Base-by-base conservation (phyloP, 2,113 vertebrate species). In the Phylloscopus whistleri region DNA sequence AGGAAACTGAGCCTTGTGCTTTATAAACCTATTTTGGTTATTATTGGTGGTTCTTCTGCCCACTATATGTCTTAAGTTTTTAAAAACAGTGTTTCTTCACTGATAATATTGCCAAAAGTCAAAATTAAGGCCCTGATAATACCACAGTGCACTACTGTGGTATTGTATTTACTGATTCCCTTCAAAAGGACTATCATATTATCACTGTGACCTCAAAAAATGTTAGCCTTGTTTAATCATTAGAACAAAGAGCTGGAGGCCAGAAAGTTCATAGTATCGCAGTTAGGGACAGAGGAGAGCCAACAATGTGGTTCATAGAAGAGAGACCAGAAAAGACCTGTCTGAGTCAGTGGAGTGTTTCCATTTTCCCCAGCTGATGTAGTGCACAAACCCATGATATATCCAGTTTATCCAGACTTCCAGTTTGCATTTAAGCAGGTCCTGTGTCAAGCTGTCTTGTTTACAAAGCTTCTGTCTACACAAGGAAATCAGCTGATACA, bases 131-230 rank as follows among this genome's bases (percentile, higher is more conserved):
- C 87, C 89, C 51, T 91, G 46, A 44, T 83, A 73, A 85, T 87
- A 87, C 26, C 74, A 51, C 28, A 66, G 10, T 33, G 41, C 33
- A 46, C 69, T 93, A 27, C 46, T 75, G 35, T 31, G 64, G 12
- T 72, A n/a, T 69, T 86, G 41, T 74, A 37, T 69, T 93, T 91
- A 55, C 63, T 62, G 31, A 87, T 55, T 48, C 53, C 28, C 58
- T 94, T 95, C 89, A 87, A 91, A 94, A 81, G 67, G 84, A 83
- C 81, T 96, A 94, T 94, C 73, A 26, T 94, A 76, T 95, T 94
- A 90, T 93, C 51, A 69, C 49, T 76, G 14, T 76, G 81, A 94
- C 87, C 81, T 95, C 58, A 79, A 84, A 94, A 85, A 89, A 91
- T 80, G 64, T 82, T 89, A 78, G 69, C 87, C 77, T 82, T 95